A percentile compares a stretch with the other conserved stretches of the same genome.
Conservation (phyloP, 2,113 vertebrate genomes). For the Atrichornis clamosus region DNA sequence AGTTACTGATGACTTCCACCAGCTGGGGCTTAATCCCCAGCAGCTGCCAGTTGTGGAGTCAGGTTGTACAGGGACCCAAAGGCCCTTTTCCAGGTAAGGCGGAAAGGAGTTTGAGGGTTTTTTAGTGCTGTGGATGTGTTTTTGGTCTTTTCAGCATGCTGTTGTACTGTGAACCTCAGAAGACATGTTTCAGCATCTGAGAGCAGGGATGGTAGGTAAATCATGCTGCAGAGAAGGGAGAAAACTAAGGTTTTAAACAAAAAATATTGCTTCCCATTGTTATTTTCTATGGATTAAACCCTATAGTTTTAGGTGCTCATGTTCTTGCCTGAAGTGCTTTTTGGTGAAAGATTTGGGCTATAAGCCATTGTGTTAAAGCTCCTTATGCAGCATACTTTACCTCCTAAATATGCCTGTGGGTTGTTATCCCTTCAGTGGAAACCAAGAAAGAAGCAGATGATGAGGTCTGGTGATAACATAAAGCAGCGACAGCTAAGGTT, state of each 20-base stretch:
- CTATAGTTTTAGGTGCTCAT: not conserved
- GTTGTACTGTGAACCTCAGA: rapidly evolving
- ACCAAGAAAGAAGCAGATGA: not conserved
- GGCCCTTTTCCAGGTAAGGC: rapidly evolving
- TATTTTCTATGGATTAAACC: not conserved
- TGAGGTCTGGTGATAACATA: not conserved
- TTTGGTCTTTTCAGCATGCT: rapidly evolving
- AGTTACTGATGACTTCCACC: not conserved
- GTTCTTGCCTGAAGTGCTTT: not conserved
- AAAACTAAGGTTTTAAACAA: not conserved
- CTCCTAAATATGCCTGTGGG: not conserved
- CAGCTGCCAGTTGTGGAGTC: not conserved
- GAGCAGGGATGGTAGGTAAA: not conserved
- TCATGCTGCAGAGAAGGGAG: not conserved
- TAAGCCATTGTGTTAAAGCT: not conserved
- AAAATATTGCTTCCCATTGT: not conserved
- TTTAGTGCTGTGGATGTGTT: rapidly evolving
- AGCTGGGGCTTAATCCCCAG: not conserved
- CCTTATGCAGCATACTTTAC: not conserved
- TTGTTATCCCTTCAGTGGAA: not conserved
- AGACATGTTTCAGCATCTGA: not conserved
- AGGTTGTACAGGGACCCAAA: not conserved
- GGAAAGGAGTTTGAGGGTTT: rapidly evolving
- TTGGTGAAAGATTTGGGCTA: not conserved
- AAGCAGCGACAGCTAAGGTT: not conserved